phyloP scores from a whole-genome alignment of 1,140 invertebrate species.

The Polypedilum vanderplanki region DNA sequence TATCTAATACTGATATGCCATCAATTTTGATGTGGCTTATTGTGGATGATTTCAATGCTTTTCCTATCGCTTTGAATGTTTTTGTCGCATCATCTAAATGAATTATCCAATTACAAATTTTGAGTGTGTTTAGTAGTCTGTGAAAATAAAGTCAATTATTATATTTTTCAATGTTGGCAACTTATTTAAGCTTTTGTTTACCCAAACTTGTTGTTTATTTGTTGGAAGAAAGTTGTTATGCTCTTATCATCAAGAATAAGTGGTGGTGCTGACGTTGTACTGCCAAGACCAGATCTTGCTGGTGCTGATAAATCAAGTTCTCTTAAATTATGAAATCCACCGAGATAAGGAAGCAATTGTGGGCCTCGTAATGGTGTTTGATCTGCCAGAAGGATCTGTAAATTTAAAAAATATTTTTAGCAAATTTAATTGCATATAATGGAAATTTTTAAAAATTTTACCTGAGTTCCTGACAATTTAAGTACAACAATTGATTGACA shows the following conservation, averaged over 20 bases:
- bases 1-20: slow-evolving; percentile 33
- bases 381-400: slow-evolving; percentile 46
- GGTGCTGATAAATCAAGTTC: slow-evolving; percentile 46
- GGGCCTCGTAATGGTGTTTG: slow-evolving; percentile 46
- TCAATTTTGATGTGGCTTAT: slow-evolving; percentile 33
- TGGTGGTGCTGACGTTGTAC: slow-evolving; percentile 30
- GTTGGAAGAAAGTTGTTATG: slow-evolving; percentile 32
- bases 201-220: slow-evolving; percentile 32
- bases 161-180: too few species aligned
- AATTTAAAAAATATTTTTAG: too few species aligned
- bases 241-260: slow-evolving; percentile 33
- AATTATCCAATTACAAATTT: slow-evolving; percentile 33
- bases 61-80: slow-evolving; percentile 32
- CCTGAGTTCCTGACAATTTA: slow-evolving; percentile 46
- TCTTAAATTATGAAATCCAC: slow-evolving; percentile 47
- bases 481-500: slow-evolving; percentile 35
- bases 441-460: too few species aligned
- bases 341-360: slow-evolving; percentile 46
- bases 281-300: slow-evolving; percentile 32
- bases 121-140: slow-evolving; percentile 33
- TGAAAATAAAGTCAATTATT: neutral
- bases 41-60: slow-evolving; percentile 31
- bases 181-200: neutral
- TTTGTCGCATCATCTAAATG: slow-evolving; percentile 33
- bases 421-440: too few species aligned